phyloP scores from a whole-genome alignment of 2,113 vertebrate species.

The Columbina picui region DNA sequence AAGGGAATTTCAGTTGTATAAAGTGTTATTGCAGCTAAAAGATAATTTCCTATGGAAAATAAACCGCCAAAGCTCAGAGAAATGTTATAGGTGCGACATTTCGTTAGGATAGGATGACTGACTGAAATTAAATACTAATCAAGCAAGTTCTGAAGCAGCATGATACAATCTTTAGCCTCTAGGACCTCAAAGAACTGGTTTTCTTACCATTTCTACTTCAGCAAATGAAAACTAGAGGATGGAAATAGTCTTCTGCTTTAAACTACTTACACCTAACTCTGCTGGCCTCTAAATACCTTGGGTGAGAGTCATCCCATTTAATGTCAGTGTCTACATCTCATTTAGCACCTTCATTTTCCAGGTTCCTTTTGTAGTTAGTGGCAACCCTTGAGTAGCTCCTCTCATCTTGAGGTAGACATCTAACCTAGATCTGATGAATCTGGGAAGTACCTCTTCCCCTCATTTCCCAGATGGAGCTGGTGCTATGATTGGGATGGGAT shows the following conservation, averaged over 20 bases:
- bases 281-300: neutral
- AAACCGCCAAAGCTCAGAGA: neutral
- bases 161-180: neutral
- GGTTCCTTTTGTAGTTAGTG: neutral
- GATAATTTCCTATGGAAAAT: neutral
- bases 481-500: rapidly evolving
- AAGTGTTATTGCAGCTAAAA: neutral
- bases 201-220: neutral
- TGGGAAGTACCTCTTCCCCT: neutral
- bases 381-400: neutral
- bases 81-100: neutral
- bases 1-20: neutral
- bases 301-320: neutral
- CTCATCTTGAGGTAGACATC: neutral
- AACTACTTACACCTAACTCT: neutral
- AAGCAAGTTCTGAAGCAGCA: neutral
- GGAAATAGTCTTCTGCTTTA: neutral
- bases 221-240: neutral
- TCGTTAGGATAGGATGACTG: neutral
- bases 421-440: rapidly evolving
- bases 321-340: neutral
- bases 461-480: neutral
- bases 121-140: neutral
- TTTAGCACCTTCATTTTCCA: neutral
- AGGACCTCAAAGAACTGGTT: neutral